A percentile compares a stretch with the other conserved stretches of the same genome.
These are phyloP conservation scores for Clarias fuscus DNA, from an alignment of 2,797 vertebrate genomes.

Conservation along the genomic window DNA sequence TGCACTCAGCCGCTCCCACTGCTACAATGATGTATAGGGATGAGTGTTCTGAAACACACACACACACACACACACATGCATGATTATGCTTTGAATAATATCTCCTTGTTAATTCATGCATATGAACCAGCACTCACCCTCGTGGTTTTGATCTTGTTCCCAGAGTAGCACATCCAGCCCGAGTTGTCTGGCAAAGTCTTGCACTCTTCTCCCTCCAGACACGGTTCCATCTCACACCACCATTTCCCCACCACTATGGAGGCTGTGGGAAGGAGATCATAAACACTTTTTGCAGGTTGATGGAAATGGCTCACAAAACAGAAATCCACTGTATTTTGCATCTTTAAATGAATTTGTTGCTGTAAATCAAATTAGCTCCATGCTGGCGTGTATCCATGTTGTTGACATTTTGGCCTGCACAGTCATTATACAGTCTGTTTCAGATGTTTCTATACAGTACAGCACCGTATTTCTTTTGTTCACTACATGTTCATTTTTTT, in stretches of 20 bases:
- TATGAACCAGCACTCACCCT: constrained; percentile 83
- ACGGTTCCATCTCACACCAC: constrained; percentile 99
- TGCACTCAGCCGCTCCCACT: constrained; percentile 35
- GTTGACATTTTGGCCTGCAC: not conserved
- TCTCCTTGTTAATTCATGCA: constrained; percentile 27
- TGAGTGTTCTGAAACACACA: constrained; percentile 75
- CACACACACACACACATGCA: not conserved
- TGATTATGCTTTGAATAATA: constrained; percentile 23
- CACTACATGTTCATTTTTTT: no score
- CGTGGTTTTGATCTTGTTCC: constrained; percentile 99
- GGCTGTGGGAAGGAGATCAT: constrained; percentile 35
- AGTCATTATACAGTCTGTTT: not conserved
- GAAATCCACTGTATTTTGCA: not conserved
- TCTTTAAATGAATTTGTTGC: not conserved
- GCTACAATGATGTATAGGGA: constrained; percentile 74
- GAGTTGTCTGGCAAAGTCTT: constrained; percentile 99
- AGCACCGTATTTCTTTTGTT: no score
- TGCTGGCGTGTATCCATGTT: not conserved
- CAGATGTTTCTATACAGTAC: not conserved
- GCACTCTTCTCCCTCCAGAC: constrained; percentile 98
- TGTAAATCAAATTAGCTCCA: not conserved
- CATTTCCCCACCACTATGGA: constrained; percentile 96
- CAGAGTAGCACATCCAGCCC: constrained; percentile 99
- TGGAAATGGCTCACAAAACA: not conserved
- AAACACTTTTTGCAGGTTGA: not conserved